Percentiles rank a stretch among this genome's conserved stretches.
phyloP scores from a whole-genome alignment of 2,113 vertebrate species.

The Takifugu bimaculatus region DNA sequence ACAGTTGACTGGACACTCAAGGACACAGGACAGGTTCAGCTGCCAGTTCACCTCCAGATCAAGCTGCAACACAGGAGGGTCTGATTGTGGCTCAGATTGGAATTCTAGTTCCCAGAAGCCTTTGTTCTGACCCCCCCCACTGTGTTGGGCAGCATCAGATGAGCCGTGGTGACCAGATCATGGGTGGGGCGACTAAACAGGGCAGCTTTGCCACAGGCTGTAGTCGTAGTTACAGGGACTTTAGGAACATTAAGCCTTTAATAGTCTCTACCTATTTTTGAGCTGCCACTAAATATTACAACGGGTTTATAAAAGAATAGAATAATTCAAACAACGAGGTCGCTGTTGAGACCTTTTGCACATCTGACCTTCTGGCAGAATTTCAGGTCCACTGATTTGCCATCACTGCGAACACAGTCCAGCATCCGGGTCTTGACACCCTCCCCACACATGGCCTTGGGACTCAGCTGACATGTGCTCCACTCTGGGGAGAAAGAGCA shows the following conservation, averaged over 20 bases:
- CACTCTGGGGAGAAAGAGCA: conserved; percentile 78
- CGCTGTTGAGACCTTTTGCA: not conserved
- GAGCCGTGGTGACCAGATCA: not conserved
- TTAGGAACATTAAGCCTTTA: too few species aligned
- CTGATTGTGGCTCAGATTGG: conserved; percentile 10
- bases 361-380: conserved; percentile 88
- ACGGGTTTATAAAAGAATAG: conserved; percentile 21
- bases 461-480: conserved; percentile 96
- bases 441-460: conserved; percentile 88
- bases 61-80: conserved; percentile 69
- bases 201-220: conserved; percentile 29
- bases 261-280: too few species aligned
- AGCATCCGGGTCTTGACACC: conserved; percentile 95
- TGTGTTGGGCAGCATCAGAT: conserved; percentile 1
- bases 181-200: conserved; percentile 41
- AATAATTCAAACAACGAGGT: not conserved
- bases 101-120: conserved; percentile 42
- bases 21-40: conserved; percentile 89
- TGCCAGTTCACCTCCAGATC: conserved; percentile 91
- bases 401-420: conserved; percentile 94
- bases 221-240: conserved; percentile 54
- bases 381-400: conserved; percentile 91
- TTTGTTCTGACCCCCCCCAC: conserved; percentile 16
- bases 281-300: conserved; percentile 12
- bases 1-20: conserved; percentile 97